A percentile compares a stretch with the other conserved stretches of the same genome.
Conservation (phyloP, 2,888 invertebrate species). For the Hydroisotoma schaefferi region DNA sequence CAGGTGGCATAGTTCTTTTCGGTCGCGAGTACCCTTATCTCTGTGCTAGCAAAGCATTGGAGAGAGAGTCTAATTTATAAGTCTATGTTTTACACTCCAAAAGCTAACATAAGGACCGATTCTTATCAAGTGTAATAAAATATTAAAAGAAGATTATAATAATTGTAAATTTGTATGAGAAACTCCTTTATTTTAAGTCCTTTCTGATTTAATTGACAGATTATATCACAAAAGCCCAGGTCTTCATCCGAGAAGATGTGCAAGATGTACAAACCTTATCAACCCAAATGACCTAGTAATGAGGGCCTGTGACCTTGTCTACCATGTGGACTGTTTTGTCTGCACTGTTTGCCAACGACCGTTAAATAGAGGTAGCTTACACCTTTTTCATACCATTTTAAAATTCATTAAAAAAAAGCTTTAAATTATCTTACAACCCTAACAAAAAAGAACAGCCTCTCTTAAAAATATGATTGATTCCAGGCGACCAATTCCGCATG, state of each 20-base stretch:
- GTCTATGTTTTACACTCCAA: too few relatives aligned
- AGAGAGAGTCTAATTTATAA: too few relatives aligned
- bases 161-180: too few relatives aligned
- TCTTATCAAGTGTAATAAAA: too few relatives aligned
- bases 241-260: background rate
- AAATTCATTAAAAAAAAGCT: background rate
- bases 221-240: background rate
- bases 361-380: slow-evolving; percentile 17
- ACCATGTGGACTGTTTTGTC: slow-evolving; percentile 92
- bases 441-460: too few relatives aligned
- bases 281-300: slow-evolving; percentile 89
- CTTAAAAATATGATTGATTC: background rate
- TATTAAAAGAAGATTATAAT: too few relatives aligned
- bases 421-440: background rate
- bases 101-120: too few relatives aligned
- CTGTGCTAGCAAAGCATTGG: too few relatives aligned
- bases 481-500: slow-evolving; percentile 90
- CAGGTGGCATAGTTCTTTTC: too few relatives aligned
- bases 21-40: too few relatives aligned
- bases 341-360: slow-evolving; percentile 69
- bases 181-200: too few relatives aligned
- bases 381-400: background rate
- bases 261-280: slow-evolving; percentile 80
- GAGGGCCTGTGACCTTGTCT: slow-evolving; percentile 86
- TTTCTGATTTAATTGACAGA: slow-evolving; percentile 8